phyloP scores from a whole-genome alignment of 1,140 invertebrate species.

The Eriocheir sinensis region DNA sequence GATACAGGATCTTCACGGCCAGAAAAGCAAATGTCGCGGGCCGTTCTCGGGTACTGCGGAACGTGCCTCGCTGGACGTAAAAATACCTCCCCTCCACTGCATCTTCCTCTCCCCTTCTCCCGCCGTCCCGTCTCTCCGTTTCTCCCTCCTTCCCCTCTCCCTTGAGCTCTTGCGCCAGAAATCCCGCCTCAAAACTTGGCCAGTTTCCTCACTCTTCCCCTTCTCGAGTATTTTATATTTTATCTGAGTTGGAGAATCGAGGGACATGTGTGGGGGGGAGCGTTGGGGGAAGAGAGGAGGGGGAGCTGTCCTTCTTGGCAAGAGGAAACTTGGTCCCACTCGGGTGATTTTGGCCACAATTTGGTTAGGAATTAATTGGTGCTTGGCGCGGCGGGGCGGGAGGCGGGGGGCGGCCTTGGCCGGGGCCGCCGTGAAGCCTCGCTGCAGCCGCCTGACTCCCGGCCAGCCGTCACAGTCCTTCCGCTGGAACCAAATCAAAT shows the following conservation, averaged over 20 bases:
- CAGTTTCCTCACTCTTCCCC: slow-evolving; percentile 46
- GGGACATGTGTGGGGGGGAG: neutral
- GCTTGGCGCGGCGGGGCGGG: neutral
- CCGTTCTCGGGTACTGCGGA: neutral
- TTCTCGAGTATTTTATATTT: slow-evolving; percentile 30
- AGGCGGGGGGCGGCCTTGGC: neutral
- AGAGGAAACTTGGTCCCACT: neutral
- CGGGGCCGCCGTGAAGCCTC: neutral
- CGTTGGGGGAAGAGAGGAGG: neutral
- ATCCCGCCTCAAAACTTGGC: slow-evolving; percentile 45
- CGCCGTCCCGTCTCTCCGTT: neutral
- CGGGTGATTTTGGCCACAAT: slow-evolving; percentile 3
- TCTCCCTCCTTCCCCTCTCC: neutral
- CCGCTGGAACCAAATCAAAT: slow-evolving; percentile 51
- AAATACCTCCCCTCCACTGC: neutral
- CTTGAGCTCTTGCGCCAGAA: slow-evolving; percentile 25
- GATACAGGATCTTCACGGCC: neutral
- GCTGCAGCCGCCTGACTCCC: slow-evolving; percentile 34
- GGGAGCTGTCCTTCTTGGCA: neutral
- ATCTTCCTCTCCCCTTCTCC: slow-evolving; percentile 1
- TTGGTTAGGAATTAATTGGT: slow-evolving; percentile 25
- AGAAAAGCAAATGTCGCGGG: neutral
- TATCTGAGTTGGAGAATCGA: neutral
- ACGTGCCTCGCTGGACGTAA: slow-evolving; percentile 20
- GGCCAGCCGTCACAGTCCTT: neutral